Conservation (phyloP, 2,797 vertebrate species). For the Acrossocheilus wenchowensis region DNA sequence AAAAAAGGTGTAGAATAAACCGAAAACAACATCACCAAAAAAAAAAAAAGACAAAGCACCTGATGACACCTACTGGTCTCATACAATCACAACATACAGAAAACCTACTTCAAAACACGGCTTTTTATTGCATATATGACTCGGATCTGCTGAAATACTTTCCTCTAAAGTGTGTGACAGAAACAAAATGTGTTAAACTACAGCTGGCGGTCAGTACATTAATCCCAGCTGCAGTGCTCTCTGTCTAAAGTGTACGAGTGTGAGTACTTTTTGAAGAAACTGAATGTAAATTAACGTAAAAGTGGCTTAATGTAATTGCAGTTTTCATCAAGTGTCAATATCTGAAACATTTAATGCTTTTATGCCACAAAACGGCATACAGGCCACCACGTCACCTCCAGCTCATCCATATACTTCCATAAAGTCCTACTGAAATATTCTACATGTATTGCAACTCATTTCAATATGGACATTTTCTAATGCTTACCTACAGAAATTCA, state of each 20-base stretch:
- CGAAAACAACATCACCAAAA: background rate
- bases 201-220: background rate
- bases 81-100: background rate
- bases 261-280: background rate
- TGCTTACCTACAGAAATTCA: background rate
- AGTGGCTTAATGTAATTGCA: background rate
- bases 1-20: background rate
- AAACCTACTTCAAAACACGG: background rate
- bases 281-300: background rate
- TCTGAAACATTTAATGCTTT: background rate
- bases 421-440: background rate
- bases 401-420: background rate
- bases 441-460: background rate
- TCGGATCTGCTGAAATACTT: constrained; percentile 11
- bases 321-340: background rate
- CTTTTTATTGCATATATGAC: constrained; percentile 1
- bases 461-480: background rate
- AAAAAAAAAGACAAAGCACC: background rate
- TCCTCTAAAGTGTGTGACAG: background rate
- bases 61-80: background rate
- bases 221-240: background rate
- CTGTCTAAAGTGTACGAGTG: background rate
- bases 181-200: background rate
- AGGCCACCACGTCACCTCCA: background rate
- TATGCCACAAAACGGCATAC: background rate